These are phyloP conservation scores for Channa maculata DNA, from an alignment of 2,113 vertebrate species.

Conservation along the genomic window DNA sequence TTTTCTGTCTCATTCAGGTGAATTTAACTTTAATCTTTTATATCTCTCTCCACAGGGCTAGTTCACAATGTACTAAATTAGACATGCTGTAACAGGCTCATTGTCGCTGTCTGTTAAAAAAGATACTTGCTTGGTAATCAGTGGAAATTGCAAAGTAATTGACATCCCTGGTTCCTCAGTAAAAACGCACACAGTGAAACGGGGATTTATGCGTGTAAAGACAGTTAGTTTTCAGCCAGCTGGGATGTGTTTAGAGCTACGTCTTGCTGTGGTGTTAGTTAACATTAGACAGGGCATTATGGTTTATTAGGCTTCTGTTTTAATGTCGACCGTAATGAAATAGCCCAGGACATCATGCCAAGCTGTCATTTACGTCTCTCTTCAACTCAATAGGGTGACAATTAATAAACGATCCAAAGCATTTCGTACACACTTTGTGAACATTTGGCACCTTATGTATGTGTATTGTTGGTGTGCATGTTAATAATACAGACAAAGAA, in stretches of 20 bases:
- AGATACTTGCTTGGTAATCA: neutral
- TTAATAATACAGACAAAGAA: neutral
- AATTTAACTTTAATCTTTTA: neutral
- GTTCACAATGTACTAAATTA: neutral
- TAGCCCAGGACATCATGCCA: constrained; percentile 6
- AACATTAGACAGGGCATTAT: constrained; percentile 23
- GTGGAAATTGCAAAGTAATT: constrained; percentile 6
- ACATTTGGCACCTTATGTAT: constrained; percentile 10
- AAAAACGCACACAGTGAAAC: constrained; percentile 9
- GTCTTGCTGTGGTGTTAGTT: constrained; percentile 19
- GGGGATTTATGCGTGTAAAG: constrained; percentile 1
- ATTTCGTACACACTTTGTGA: constrained; percentile 7
- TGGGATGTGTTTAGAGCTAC: neutral
- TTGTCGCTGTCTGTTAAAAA: neutral
- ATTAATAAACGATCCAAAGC: constrained; percentile 19
- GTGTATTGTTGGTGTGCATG: neutral
- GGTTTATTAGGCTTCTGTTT: constrained; percentile 20
- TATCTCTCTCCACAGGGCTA: neutral
- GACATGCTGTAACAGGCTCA: neutral
- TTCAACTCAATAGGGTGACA: constrained; percentile 21
- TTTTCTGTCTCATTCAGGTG: neutral
- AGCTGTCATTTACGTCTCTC: constrained; percentile 6
- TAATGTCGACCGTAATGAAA: constrained; percentile 17
- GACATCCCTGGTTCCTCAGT: neutral
- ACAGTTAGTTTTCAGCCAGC: neutral